Evolutionary conservation across 2,797 vertebrate species (phyloP), one percentile per base, ranked within the genome.

Genomic region (Diplodus sargus): DNA sequence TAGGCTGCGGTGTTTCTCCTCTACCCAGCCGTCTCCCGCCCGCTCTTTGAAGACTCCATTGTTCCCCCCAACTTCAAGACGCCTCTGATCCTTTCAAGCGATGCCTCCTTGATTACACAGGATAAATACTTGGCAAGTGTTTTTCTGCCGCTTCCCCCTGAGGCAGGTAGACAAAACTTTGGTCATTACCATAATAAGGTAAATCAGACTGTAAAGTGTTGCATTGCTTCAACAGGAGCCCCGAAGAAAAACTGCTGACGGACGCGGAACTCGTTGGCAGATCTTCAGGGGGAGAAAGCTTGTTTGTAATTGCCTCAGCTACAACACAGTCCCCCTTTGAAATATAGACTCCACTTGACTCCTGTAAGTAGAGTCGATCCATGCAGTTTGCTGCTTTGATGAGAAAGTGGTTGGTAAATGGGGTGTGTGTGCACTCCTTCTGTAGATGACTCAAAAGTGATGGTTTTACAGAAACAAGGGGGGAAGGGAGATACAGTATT

Each of bases 161-260:
- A 86, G 88, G 81, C 83, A 83, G 59, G 76, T 47, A 88, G 70
- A 81, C 62, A 83, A 88, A 34, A 87, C 85, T 85, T 89, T 81
- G 66, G 60, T 77, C 81, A 93, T 95, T 91, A 89, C 62, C 90
- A 88, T 90, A 89, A 91, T 85, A 91, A 85, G 81, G 73, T 88
- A 87, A 84, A 84, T 90, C 75, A 79, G 84, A 91, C 87, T 53
- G 82, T 75, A 82, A 88, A 89, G 81, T 68, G 76, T 89, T 80
- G 71, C 68, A 43, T 73, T 62, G 83, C 79, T 76, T 87, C 78
- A 87, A 76, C 79, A 68, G 78, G 58, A 74, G 82, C 87, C 74
- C 73, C 13, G 52, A 76, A 83, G 88, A 83, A 93, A 34, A 89
- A 88, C 49, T 90, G 91, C 90, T 93, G 93, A 92, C 87, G 60